Percentiles rank a stretch among this genome's conserved stretches.
Evolutionary conservation across 1,140 invertebrate species (phyloP).

Genomic region (Wasmannia auropunctata): DNA sequence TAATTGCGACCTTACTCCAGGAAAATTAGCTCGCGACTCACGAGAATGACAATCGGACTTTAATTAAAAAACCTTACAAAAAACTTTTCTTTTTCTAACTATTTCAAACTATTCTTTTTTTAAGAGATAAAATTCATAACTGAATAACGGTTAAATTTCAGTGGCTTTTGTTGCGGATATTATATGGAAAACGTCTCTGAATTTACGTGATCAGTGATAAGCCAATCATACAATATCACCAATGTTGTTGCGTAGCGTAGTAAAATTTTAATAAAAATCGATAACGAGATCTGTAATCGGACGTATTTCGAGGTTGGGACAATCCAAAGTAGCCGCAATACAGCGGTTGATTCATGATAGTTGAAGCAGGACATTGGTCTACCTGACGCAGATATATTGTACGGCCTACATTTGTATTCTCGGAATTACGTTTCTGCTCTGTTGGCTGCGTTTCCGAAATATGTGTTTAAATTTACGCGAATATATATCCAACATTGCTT

Average conservation of each 20-base stretch:
- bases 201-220: background rate
- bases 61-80: slow-evolving; percentile 54
- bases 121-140: background rate
- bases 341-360: slow-evolving; percentile 74
- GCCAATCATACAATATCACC: background rate
- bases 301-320: slow-evolving; percentile 61
- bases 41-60: slow-evolving; percentile 37
- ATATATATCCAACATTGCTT: background rate
- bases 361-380: slow-evolving; percentile 74
- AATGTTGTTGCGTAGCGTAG: too few species aligned
- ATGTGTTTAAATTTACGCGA: slow-evolving; percentile 35
- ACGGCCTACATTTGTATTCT: slow-evolving; percentile 73
- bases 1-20: slow-evolving; percentile 29
- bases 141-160: background rate
- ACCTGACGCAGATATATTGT: slow-evolving; percentile 75
- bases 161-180: background rate
- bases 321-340: slow-evolving; percentile 76
- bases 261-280: slow-evolving; percentile 57
- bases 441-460: slow-evolving; percentile 38
- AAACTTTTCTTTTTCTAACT: background rate
- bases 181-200: background rate
- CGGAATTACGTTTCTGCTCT: slow-evolving; percentile 67
- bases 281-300: slow-evolving; percentile 64
- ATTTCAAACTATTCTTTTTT: too few species aligned
- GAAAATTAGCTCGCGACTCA: background rate